Evolutionary conservation across 2,797 vertebrate species (phyloP).

Genomic region (Garrulus glandarius): DNA sequence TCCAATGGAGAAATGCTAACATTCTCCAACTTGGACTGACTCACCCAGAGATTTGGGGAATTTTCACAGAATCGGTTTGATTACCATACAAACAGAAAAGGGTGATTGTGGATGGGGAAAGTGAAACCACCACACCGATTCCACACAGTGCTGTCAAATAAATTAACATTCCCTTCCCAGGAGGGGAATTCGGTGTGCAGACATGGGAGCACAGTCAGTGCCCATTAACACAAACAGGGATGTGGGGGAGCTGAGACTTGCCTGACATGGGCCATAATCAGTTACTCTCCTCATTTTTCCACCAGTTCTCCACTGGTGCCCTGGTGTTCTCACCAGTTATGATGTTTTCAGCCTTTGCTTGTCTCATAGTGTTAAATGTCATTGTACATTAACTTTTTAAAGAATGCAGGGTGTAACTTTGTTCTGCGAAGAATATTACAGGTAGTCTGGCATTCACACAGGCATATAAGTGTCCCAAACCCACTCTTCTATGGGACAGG

Average conservation of each 20-base stretch:
- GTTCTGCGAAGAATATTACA: not conserved
- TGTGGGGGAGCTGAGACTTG: not conserved
- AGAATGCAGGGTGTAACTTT: not conserved
- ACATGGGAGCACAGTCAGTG: not conserved
- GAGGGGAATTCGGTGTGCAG: not conserved
- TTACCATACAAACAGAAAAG: not conserved
- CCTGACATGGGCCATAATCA: not conserved
- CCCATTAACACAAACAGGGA: not conserved
- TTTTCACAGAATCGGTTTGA: not conserved
- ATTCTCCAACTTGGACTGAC: not conserved
- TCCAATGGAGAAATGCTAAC: not conserved
- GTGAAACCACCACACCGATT: fast-evolving
- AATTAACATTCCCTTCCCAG: not conserved
- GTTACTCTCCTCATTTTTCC: not conserved
- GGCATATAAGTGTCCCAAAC: not conserved
- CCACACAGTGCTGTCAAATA: not conserved
- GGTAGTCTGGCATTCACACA: not conserved
- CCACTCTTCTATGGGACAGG: not conserved
- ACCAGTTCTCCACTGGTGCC: not conserved
- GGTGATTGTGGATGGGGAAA: not conserved
- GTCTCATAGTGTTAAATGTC: fast-evolving
- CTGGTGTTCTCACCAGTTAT: not conserved
- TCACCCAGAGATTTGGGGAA: not conserved
- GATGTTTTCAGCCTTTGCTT: not conserved
- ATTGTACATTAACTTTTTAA: not conserved